phyloP scores from a whole-genome alignment of 2,797 vertebrate species.

The Neopelma chrysocephalum region DNA sequence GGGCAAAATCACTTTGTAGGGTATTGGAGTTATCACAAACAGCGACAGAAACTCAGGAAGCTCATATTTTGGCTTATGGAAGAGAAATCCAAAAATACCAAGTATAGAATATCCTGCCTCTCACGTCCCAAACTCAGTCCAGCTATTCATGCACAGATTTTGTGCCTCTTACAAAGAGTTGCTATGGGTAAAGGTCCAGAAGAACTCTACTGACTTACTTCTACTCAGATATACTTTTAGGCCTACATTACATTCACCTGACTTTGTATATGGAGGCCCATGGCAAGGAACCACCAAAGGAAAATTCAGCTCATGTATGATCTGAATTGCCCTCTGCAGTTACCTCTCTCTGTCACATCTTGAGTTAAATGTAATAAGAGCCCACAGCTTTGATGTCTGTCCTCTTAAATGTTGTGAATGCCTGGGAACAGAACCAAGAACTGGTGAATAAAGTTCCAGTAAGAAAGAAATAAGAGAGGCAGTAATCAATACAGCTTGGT shows the following conservation, averaged over 20 bases:
- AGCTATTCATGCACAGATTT: neutral
- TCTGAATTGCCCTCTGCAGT: neutral
- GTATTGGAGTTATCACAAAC: neutral
- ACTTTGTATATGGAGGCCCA: neutral
- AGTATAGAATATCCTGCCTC: neutral
- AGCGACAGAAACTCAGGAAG: neutral
- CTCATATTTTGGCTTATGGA: neutral
- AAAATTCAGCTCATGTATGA: accelerated
- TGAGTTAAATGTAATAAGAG: accelerated
- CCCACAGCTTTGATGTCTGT: accelerated
- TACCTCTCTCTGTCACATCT: neutral
- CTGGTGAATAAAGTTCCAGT: neutral
- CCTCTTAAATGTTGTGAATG: neutral
- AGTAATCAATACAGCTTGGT: neutral
- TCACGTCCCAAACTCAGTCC: neutral
- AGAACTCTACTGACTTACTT: neutral
- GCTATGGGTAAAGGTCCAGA: neutral
- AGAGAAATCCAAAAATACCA: neutral
- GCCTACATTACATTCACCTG: neutral
- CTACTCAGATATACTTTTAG: accelerated
- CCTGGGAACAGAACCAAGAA: neutral
- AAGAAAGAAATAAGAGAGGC: neutral
- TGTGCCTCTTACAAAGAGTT: neutral
- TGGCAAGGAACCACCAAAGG: neutral
- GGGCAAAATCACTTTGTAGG: neutral